Conservation (phyloP, 2,113 vertebrate species). For the Centropristis striata region DNA sequence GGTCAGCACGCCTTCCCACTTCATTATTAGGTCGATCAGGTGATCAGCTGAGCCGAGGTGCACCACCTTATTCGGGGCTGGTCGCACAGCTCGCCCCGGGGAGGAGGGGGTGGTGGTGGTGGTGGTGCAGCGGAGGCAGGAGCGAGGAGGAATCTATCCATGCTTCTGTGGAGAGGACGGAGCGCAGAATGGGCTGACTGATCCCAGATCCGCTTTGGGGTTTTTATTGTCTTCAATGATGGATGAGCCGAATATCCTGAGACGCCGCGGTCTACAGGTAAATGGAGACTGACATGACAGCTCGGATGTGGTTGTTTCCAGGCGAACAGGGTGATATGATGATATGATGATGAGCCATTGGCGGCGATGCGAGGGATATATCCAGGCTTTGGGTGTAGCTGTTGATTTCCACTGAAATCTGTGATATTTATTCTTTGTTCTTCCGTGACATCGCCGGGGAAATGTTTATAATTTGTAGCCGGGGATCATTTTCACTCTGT, state of each 20-base stretch:
- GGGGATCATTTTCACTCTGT: neutral
- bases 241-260: slow-evolving; percentile 85
- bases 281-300: slow-evolving; percentile 6
- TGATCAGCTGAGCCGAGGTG: slow-evolving; percentile 30
- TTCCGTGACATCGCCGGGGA: neutral
- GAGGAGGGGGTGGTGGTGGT: neutral
- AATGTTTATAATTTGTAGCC: neutral
- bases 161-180: slow-evolving; percentile 13
- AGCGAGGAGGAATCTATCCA: slow-evolving; percentile 14
- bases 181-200: slow-evolving; percentile 61
- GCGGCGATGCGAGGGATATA: neutral
- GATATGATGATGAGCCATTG: slow-evolving; percentile 1
- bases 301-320: slow-evolving; percentile 34
- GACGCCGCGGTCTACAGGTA: slow-evolving; percentile 86
- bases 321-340: slow-evolving; percentile 4
- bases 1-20: neutral
- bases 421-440: neutral
- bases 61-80: slow-evolving; percentile 1
- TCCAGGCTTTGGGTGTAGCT: neutral
- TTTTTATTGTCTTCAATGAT: slow-evolving; percentile 54
- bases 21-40: slow-evolving; percentile 14
- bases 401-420: neutral
- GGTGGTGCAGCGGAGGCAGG: neutral
- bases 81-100: slow-evolving; percentile 27
- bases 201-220: neutral